phyloP scores from a whole-genome alignment of 2,113 vertebrate genomes.

The Microtus richardsoni region DNA sequence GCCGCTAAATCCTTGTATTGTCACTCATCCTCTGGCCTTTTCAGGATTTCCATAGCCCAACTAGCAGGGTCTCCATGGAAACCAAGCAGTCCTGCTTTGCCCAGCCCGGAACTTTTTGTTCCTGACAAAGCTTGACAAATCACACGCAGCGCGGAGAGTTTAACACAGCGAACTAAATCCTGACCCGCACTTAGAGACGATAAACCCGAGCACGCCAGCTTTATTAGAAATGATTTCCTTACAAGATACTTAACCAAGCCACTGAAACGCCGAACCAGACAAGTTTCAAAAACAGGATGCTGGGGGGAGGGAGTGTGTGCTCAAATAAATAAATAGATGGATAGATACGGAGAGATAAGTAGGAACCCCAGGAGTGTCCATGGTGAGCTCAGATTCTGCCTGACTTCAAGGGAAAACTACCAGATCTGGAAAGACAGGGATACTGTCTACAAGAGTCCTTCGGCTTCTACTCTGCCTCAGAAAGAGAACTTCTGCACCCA shows the following conservation, averaged over 20 bases:
- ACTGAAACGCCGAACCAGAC: slow-evolving; percentile 85
- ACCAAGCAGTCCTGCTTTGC: slow-evolving; percentile 95
- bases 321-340: neutral
- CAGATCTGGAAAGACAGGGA: neutral
- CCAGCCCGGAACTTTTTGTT: slow-evolving; percentile 95
- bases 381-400: slow-evolving; percentile 69
- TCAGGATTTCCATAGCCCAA: slow-evolving; percentile 94
- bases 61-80: slow-evolving; percentile 97
- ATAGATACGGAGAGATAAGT: neutral
- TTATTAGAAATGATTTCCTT: slow-evolving; percentile 91
- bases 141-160: slow-evolving; percentile 95
- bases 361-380: neutral
- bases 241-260: slow-evolving; percentile 89
- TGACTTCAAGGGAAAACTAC: slow-evolving; percentile 54
- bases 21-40: slow-evolving; percentile 97
- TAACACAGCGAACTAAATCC: slow-evolving; percentile 93
- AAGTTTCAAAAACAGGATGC: slow-evolving; percentile 76
- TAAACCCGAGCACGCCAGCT: slow-evolving; percentile 90
- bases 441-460: slow-evolving; percentile 29
- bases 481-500: neutral
- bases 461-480: neutral
- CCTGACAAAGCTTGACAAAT: slow-evolving; percentile 99
- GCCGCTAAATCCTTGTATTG: slow-evolving; percentile 98
- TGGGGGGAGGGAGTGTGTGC: neutral
- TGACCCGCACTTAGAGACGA: slow-evolving; percentile 92